Base-by-base conservation (phyloP, 30 jellyfish, hydroid and myxozoan species). In the Turritopsis rubra region DNA sequence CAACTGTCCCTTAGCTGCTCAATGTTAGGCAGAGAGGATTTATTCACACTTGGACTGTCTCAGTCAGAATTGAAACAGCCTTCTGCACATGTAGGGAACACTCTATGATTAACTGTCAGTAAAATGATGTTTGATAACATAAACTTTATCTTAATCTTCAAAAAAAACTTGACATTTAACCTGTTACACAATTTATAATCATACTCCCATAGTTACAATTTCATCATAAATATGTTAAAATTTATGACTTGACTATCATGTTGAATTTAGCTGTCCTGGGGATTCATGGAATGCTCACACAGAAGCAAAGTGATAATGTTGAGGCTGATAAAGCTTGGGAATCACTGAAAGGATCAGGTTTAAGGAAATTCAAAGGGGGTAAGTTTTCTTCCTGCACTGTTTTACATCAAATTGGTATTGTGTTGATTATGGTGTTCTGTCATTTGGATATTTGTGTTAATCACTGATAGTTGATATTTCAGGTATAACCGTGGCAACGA, bases 241-340 rank as follows among this genome's bases (percentile, higher is more conserved):
- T 41, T 3, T 3, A 41, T 13, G 13, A 41, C 60, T 13, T 41
- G 60, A 41, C n/a, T n/a, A n/a, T n/a, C n/a, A n/a, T n/a, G n/a
- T n/a, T 22, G 21, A 22, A 79, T 85, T 24, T 80, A 91, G 97
- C 97, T 74, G 96, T 87, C 1, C 84, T 91, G 60, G 97, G 97
- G 18, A 79, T 91, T 52, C 97, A 91, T 79, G 97, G 97, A 20
- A 85, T 91, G 96, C 84, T 91, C 79, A 91, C 85, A 53, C 97
- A 91, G 66, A 87, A 86, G 21, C 97, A 91, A 80, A 91, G 97
- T 71, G 96, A 91, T 21, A 87, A 83, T 28, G 93, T 88, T 0
- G 97, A 91, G 72, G 89, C 91, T 18, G 97, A 91, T 74, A 86
- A 91, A 87, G 87, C 88, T 84, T 91, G 97, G 97, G 89, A 91